Evolutionary conservation across 1,140 invertebrate genomes (phyloP).

Genomic region (Scaptomyza pallida): DNA sequence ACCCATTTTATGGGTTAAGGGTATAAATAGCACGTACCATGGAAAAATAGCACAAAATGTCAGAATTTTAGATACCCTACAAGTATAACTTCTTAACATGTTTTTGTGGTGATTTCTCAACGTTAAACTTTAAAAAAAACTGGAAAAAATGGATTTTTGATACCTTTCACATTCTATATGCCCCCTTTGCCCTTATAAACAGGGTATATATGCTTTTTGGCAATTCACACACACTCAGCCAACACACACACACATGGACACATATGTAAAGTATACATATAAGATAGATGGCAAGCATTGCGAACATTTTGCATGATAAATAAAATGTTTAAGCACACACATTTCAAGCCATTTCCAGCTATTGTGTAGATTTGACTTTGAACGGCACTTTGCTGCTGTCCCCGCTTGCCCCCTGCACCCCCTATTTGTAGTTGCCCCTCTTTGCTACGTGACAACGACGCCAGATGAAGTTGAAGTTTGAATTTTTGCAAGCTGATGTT

Average conservation of each 20-base stretch:
- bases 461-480: conserved; percentile 39
- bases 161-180: background rate
- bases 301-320: conserved; percentile 77
- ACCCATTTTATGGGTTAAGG: too few relatives aligned
- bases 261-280: conserved; percentile 22
- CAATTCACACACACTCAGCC: conserved; percentile 10
- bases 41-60: background rate
- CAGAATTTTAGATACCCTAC: background rate
- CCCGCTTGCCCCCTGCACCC: background rate
- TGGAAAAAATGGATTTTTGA: too few relatives aligned
- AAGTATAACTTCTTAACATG: background rate
- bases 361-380: conserved; percentile 79
- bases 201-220: conserved; percentile 44
- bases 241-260: conserved; percentile 19
- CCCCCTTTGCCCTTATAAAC: background rate
- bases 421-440: background rate
- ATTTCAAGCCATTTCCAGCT: conserved; percentile 70
- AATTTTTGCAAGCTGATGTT: conserved; percentile 39
- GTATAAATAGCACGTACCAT: background rate
- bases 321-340: conserved; percentile 82
- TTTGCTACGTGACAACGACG: conserved; percentile 55
- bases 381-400: conserved; percentile 34
- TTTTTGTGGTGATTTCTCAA: too few relatives aligned
- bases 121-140: too few relatives aligned
- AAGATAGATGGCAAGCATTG: conserved; percentile 46